phyloP scores from a whole-genome alignment of 1,140 invertebrate species.

The Drosophila tristis region DNA sequence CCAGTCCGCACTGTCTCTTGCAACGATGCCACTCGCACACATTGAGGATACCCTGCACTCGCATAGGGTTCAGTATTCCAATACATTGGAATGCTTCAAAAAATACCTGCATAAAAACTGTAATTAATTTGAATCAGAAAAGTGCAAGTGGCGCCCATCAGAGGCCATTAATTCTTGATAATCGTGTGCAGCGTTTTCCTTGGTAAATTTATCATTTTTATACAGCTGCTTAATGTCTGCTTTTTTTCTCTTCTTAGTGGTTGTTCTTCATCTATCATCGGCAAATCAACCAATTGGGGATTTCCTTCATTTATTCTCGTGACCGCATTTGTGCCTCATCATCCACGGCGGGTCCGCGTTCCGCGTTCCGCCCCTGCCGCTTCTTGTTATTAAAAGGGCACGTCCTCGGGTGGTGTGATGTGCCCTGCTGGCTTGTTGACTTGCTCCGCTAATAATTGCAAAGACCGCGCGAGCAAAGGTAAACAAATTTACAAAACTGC shows the following conservation, averaged over 20 bases:
- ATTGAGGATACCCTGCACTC: background rate
- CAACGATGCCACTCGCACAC: too few species aligned
- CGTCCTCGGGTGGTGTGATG: background rate
- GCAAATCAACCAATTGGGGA: slow-evolving; percentile 4
- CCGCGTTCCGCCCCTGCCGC: background rate
- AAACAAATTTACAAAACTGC: slow-evolving; percentile 70
- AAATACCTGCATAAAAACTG: background rate
- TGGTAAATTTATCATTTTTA: too few species aligned
- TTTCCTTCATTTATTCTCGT: slow-evolving; percentile 20
- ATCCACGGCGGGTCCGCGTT: too few species aligned
- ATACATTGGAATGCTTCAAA: too few species aligned
- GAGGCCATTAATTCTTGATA: too few species aligned
- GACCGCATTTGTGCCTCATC: background rate
- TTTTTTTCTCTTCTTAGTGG: background rate
- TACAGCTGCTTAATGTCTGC: background rate
- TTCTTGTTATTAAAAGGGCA: slow-evolving; percentile 62
- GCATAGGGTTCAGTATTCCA: background rate
- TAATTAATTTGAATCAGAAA: too few species aligned
- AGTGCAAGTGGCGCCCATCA: too few species aligned
- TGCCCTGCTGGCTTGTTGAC: slow-evolving; percentile 53
- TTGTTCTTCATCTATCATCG: background rate
- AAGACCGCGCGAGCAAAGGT: slow-evolving; percentile 52
- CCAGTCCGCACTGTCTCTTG: too few species aligned
- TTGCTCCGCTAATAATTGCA: slow-evolving; percentile 55
- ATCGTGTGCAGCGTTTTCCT: too few species aligned